These are phyloP conservation scores for Drosophila niveifrons DNA, from an alignment of 2,888 invertebrate genomes.

Conservation along the genomic window DNA sequence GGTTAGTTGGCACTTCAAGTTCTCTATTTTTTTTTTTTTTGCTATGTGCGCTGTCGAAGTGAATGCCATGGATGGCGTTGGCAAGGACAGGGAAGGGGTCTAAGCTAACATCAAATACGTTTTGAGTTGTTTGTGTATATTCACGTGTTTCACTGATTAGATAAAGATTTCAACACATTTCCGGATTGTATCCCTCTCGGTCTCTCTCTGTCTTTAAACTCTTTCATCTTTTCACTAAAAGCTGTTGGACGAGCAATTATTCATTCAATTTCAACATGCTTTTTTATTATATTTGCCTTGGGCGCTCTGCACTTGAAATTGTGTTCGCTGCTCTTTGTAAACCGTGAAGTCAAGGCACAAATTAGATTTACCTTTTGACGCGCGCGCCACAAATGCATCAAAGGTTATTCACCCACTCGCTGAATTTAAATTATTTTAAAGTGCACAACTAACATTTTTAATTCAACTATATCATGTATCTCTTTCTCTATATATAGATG, in stretches of 20 bases:
- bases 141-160: not conserved
- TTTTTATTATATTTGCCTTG: constrained; percentile 10
- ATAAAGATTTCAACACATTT: not conserved
- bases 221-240: constrained; percentile 30
- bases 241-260: constrained; percentile 23
- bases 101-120: not conserved
- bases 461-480: not conserved
- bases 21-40: not conserved
- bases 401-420: not conserved
- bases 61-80: constrained; percentile 48
- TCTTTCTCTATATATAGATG: constrained; percentile 86
- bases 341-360: constrained; percentile 28
- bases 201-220: not conserved
- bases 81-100: not conserved
- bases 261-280: constrained; percentile 47
- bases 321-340: constrained; percentile 38
- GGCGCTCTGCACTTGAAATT: constrained; percentile 35
- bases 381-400: constrained; percentile 24
- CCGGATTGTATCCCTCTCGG: not conserved
- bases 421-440: constrained; percentile 1
- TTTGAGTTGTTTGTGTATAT: not conserved
- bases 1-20: constrained; percentile 33
- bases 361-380: constrained; percentile 48
- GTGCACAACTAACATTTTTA: not conserved
- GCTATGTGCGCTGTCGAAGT: constrained; percentile 33